These are phyloP conservation scores for Tineola bisselliella DNA, from an alignment of 2,888 invertebrate genomes.

Conservation along the genomic window DNA sequence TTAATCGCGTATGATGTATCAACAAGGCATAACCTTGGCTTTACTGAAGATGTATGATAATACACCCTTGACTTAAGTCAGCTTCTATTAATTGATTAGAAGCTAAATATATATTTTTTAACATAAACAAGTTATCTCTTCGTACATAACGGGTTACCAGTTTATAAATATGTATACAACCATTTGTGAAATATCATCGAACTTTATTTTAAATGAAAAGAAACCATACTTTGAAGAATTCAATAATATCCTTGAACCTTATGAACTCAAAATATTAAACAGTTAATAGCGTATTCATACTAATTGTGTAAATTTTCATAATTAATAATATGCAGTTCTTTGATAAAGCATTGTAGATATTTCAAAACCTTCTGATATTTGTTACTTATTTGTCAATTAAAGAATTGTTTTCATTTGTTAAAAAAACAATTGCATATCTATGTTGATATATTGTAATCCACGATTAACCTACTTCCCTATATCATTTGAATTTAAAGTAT, in stretches of 20 bases:
- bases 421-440: too few relatives aligned
- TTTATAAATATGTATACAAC: too few relatives aligned
- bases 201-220: too few relatives aligned
- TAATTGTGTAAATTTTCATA: not conserved
- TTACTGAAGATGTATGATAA: not conserved
- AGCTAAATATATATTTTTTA: not conserved
- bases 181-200: too few relatives aligned
- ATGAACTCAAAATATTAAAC: not conserved
- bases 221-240: too few relatives aligned
- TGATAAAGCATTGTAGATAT: too few relatives aligned
- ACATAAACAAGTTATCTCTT: too few relatives aligned
- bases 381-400: too few relatives aligned
- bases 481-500: not conserved
- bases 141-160: too few relatives aligned
- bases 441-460: not conserved
- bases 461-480: not conserved
- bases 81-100: not conserved
- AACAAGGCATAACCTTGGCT: constrained; percentile 4
- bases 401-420: too few relatives aligned
- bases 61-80: not conserved
- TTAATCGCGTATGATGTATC: not conserved
- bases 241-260: not conserved
- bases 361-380: too few relatives aligned
- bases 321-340: not conserved
- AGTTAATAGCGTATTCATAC: not conserved